These are phyloP conservation scores for Lucinisca nassula DNA, from an alignment of 2,888 invertebrate species.

Conservation along the genomic window DNA sequence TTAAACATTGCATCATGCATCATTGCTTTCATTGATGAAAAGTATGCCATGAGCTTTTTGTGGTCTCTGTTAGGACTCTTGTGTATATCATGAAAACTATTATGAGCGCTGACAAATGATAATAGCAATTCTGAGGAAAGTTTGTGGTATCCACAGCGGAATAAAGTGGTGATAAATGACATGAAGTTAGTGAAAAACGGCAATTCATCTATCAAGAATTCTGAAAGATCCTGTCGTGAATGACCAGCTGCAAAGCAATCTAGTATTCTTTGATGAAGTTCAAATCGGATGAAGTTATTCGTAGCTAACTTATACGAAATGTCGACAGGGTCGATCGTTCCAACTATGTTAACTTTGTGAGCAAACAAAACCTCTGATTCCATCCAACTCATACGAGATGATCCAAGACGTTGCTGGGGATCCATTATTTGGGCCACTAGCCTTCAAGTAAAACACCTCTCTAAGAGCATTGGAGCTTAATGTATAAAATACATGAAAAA, in stretches of 20 bases:
- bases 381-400: background rate
- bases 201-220: background rate
- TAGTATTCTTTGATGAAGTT: constrained; percentile 3
- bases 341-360: background rate
- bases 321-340: background rate
- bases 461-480: too few species aligned
- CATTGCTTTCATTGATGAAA: constrained; percentile 42
- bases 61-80: constrained; percentile 13
- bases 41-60: constrained; percentile 33
- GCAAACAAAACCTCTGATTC: background rate
- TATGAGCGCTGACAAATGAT: background rate
- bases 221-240: background rate
- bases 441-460: too few species aligned
- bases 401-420: too few species aligned
- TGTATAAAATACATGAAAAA: too few species aligned
- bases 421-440: too few species aligned
- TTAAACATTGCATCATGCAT: constrained; percentile 54
- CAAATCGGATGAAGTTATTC: background rate
- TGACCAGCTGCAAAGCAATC: background rate
- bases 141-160: constrained; percentile 35
- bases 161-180: background rate
- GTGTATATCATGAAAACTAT: background rate
- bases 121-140: constrained; percentile 14
- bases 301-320: background rate
- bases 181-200: constrained; percentile 7